Evolutionary conservation across 2,888 invertebrate species (phyloP), one percentile per base, ranked within the genome.

Genomic region (Tortrix viridana): DNA sequence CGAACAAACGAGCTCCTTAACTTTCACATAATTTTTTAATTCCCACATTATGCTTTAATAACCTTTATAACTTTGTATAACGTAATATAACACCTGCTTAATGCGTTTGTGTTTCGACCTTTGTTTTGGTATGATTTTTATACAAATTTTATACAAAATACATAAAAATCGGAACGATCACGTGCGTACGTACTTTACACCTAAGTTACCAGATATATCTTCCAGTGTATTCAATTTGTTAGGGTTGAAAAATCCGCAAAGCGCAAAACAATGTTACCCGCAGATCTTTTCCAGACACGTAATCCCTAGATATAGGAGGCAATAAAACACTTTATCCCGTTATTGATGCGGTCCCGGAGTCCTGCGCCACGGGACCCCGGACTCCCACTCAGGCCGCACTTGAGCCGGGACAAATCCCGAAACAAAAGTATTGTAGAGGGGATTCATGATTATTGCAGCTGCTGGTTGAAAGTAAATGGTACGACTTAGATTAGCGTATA

Each of bases 261-360:
- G 26, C 18, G 32, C 14, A 37, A 38, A 38, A 52, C 49, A 23
- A 49, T 18, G 6, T 41, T 50, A 57, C 46, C 47, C 32, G 19
- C 38, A 26, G 63, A 44, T 43, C 23, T 57, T 52, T 53, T 37
- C 41, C 7, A 47, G 57, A 63, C 44, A 26, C 52, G 57, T 57
- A 52, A 63, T 63, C 57, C 63, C 47, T 58, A 3, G 41, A 53
- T 63, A n/a, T n/a, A n/a, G 18, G 52, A 32, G 53, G 37, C 62
- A 50, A 52, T 63, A 63, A 63, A 63, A 53, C 43, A 58, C 41
- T 63, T 58, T 58, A 58, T 63, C 63, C 63, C 16, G 52, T 52
- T 58, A 63, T 53, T 48, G 63, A 63, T 53, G 63, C 57, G 37
- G 37, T 52, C 20, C 16, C 23, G 47, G 26, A 43, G 46, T 47